Conservation (phyloP, 2,888 invertebrate genomes). For the Drosophila monieri region DNA sequence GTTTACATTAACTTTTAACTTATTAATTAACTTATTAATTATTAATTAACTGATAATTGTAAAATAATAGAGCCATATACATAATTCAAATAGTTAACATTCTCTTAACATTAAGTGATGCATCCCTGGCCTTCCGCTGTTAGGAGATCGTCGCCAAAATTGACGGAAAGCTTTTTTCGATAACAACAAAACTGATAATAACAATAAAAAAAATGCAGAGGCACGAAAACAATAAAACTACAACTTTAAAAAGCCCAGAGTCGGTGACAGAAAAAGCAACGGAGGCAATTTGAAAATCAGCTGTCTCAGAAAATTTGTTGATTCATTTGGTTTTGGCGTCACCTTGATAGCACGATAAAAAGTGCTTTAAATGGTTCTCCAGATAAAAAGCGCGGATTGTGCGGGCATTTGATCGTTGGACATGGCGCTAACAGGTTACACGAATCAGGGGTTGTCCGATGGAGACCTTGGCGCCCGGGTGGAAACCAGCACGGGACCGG, state of each 20-base stretch:
- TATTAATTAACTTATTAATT: too few relatives aligned
- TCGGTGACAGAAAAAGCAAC: constrained; percentile 13
- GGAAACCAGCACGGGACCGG: constrained; percentile 69
- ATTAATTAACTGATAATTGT: too few relatives aligned
- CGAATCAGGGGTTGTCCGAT: too few relatives aligned
- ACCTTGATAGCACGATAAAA: constrained; percentile 25
- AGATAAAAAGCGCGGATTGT: constrained; percentile 36
- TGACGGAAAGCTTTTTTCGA: background rate
- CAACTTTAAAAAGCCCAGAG: constrained; percentile 2
- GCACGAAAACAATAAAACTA: background rate
- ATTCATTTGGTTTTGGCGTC: constrained; percentile 3
- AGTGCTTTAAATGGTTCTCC: constrained; percentile 39
- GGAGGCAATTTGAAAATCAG: constrained; percentile 35
- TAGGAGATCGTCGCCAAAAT: background rate
- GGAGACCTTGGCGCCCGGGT: constrained; percentile 25
- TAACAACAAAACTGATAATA: constrained; percentile 7
- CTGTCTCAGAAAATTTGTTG: constrained; percentile 30
- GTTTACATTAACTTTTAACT: too few relatives aligned
- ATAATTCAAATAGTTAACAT: background rate
- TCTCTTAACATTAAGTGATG: background rate
- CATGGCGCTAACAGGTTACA: constrained; percentile 51
- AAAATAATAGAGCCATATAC: too few relatives aligned
- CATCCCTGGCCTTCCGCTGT: background rate
- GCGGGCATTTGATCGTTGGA: constrained; percentile 17
- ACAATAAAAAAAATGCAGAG: background rate